Base-by-base conservation (phyloP, 2,797 vertebrate species). In the Micropoecilia bifurca region DNA sequence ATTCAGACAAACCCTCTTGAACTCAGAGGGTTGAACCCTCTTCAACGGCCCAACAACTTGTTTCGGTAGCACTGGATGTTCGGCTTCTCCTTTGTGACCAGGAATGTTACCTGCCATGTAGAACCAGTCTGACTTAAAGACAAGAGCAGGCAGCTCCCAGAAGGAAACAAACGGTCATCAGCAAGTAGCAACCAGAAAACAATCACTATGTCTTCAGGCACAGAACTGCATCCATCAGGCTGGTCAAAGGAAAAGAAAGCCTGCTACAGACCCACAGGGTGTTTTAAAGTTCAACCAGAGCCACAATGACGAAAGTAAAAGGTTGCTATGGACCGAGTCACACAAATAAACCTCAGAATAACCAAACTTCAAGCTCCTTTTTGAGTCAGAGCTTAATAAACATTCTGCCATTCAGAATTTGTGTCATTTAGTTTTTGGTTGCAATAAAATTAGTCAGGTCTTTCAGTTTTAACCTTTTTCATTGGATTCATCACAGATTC, bases 21-120 rank as follows among this genome's bases (percentile, higher is more conserved):
- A 6, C 18, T 25, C 16, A 55, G 10, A 57, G 46, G 46, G 36
- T 36, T 36, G 36, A 47, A n/a, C 18, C 18, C 43, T 22, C 16
- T 47, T 10, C 18, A 36, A 6, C 18, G 30, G 22, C 53, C 25
- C 13, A 0, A 6, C 69, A 14, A 73, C 61, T 71, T 68, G 16
- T 76, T 80, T 78, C 33, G 39, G 73, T 74, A 39, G 46, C 73
- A 30, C 36, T 53, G 0, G 79, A 74, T 76, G 77, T 71, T 83
- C 46, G 20, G 76, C 39, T 71, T 73, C 14, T 7, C 28, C 41
- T 6, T 30, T 59, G 6, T 68, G 80, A 69, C 79, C 6, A 75
- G 86, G 93, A 91, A 93, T 92, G 89, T 73, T 74, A 80, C 91
- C 74, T 4, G 46, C 78, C 89, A 43, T 20, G 92, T 81, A 36